phyloP scores from a whole-genome alignment of 2,888 invertebrate genomes.

The Nyleta sp. region DNA sequence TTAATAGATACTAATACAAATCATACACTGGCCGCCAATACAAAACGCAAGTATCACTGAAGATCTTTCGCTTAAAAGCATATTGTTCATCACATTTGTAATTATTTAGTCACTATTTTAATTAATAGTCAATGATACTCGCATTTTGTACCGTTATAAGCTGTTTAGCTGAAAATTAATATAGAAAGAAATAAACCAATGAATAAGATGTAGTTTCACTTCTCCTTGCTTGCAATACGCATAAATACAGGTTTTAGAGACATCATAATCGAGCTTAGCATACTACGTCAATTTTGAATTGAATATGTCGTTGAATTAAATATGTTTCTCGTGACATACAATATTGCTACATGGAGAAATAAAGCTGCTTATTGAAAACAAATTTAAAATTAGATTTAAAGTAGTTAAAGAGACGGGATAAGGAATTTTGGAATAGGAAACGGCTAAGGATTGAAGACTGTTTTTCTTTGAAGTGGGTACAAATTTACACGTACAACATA shows the following conservation, averaged over 20 bases:
- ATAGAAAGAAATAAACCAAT: constrained; percentile 62
- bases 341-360: constrained; percentile 64
- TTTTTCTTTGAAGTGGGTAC: constrained; percentile 22
- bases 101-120: too few species aligned
- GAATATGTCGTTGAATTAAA: not conserved
- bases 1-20: constrained; percentile 73
- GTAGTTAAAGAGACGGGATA: constrained; percentile 58
- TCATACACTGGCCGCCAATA: constrained; percentile 68
- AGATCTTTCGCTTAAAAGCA: not conserved
- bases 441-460: constrained; percentile 28
- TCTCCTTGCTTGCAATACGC: constrained; percentile 65
- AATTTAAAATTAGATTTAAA: constrained; percentile 56
- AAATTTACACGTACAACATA: constrained; percentile 51
- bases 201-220: constrained; percentile 54
- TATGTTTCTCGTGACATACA: not conserved
- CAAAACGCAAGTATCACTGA: constrained; percentile 53
- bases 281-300: constrained; percentile 10
- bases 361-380: constrained; percentile 54
- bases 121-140: constrained; percentile 27
- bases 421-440: constrained; percentile 35
- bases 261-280: constrained; percentile 2
- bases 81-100: too few species aligned
- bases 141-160: constrained; percentile 66
- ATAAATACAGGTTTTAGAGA: constrained; percentile 41
- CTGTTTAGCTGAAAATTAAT: constrained; percentile 72